A percentile compares a stretch with the other conserved stretches of the same genome.
These are phyloP conservation scores for Polymixis lichenea DNA, from an alignment of 2,888 invertebrate species.

Conservation along the genomic window DNA sequence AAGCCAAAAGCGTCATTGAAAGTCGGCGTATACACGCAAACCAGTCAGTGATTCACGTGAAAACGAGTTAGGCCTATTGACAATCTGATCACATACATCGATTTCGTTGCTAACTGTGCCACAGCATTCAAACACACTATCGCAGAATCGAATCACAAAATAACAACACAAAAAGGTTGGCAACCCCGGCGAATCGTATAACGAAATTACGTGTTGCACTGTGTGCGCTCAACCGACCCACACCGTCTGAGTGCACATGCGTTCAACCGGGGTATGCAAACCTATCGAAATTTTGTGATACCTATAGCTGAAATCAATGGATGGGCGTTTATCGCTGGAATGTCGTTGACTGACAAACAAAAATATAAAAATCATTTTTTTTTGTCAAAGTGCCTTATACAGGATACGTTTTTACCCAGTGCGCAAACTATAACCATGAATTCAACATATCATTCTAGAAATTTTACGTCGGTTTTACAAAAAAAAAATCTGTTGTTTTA, in stretches of 20 bases:
- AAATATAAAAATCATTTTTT: too few relatives aligned
- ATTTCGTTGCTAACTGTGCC: conserved; percentile 6
- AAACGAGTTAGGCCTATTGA: neutral
- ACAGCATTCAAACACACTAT: conserved; percentile 4
- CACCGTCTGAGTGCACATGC: conserved; percentile 50
- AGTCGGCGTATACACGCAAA: too few relatives aligned
- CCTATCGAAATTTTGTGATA: conserved; percentile 39
- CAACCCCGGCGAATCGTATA: conserved; percentile 28
- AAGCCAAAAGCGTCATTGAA: neutral
- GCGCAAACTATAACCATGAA: too few relatives aligned
- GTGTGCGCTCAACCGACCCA: conserved; percentile 32
- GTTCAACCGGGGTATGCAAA: conserved; percentile 31
- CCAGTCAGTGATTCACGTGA: neutral
- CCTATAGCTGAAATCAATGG: conserved; percentile 1
- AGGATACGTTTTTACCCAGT: too few relatives aligned
- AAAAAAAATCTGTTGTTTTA: too few relatives aligned
- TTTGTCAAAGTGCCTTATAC: too few relatives aligned
- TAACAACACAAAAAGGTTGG: conserved; percentile 12
- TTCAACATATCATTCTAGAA: too few relatives aligned
- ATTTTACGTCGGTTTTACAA: too few relatives aligned
- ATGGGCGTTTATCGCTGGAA: neutral
- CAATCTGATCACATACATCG: conserved; percentile 5
- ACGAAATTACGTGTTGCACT: conserved; percentile 45
- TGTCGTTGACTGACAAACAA: too few relatives aligned
- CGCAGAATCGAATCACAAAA: conserved; percentile 12